Base-by-base conservation (phyloP, 2,113 vertebrate genomes). In the Chroicocephalus ridibundus region DNA sequence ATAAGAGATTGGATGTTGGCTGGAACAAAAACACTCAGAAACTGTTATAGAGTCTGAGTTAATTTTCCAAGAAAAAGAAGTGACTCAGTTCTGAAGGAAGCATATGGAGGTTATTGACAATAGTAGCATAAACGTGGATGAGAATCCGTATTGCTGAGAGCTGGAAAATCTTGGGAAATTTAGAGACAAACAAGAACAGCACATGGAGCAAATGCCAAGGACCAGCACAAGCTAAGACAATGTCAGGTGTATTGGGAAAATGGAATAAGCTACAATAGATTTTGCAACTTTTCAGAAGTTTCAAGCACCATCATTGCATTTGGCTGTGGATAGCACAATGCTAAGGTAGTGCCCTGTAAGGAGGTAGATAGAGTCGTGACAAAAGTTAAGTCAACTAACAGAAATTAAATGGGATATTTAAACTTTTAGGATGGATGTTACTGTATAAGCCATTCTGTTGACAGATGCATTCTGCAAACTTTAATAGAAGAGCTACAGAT, bases 21-120 rank as follows among this genome's bases (percentile, higher is more conserved):
- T 64, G 40, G 22, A 83, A 86, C 9, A 92, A 68, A 94, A 75
- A 1, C n/a, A 64, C 42, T 84, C 44, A 51, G 69, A 82, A 84
- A 60, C 32, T 52, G 52, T 16, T 82, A 57, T 26, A 47, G n/a
- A 34, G 44, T 60, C 5, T 49, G 19, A 70, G 36, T 47, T 89
- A 76, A 79, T 95, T 95, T 95, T 93, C 16, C 55, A 94, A 84
- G 81, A 52, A 68, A 91, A 92, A 88, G 8, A 71, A 76, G 57
- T 94, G 52, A 85, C 21, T 86, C 44, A 79, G 25, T 89, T 94
- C 34, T 72, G 69, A 71, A 68, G 34, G 24, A 89, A 95, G 9
- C 52, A 84, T 87, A 85, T 77, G 47, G 66, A 93, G 16, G 24
- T 68, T 94, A 61, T 15, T 86, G n/a, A 79, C 5, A 0, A 58